Evolutionary conservation across 2,888 invertebrate species (phyloP).

Genomic region (Polyommatus iphigenia): DNA sequence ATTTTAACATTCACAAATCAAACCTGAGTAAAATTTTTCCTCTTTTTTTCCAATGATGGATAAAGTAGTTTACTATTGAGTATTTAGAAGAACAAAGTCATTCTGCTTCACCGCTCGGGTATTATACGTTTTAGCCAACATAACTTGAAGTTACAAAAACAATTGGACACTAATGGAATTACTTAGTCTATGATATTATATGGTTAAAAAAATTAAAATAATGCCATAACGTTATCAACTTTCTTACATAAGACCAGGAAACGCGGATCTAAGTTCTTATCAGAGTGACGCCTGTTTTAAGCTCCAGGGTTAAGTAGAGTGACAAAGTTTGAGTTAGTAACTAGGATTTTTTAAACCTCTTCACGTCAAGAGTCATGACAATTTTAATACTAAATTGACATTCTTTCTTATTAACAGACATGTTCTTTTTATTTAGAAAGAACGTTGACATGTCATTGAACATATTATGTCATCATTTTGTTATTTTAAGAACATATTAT

Average conservation of each 20-base stretch:
- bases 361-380: not conserved
- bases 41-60: not conserved
- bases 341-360: not conserved
- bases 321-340: not conserved
- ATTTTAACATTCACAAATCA: not conserved
- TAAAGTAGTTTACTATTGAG: no score
- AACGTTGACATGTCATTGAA: no score
- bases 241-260: slow-evolving; percentile 8
- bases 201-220: no score
- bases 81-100: no score
- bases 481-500: not conserved
- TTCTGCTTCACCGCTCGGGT: no score
- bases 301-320: not conserved
- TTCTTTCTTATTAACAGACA: no score
- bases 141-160: no score
- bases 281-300: not conserved
- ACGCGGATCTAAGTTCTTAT: not conserved
- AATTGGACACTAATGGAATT: no score
- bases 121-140: no score
- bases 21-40: not conserved
- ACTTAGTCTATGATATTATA: no score
- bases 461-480: not conserved
- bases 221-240: not conserved
- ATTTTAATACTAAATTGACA: not conserved
- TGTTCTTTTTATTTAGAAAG: no score